phyloP scores from a whole-genome alignment of 2,113 vertebrate genomes.

The Deroptyus accipitrinus region DNA sequence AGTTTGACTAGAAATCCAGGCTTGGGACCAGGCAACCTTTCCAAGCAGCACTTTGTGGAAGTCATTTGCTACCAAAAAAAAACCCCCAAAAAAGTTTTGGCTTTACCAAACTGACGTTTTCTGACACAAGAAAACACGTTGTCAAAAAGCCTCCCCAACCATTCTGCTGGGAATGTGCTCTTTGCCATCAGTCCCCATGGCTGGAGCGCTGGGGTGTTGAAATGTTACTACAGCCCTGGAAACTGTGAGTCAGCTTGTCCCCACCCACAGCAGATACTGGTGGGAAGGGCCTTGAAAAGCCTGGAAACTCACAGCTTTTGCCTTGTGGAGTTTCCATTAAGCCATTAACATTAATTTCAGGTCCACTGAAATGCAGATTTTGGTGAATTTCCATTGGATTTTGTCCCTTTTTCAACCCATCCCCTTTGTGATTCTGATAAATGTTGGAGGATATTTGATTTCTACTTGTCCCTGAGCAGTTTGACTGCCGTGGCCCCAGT shows the following conservation, averaged over 20 bases:
- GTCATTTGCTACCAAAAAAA: background rate
- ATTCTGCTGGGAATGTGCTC: constrained; percentile 54
- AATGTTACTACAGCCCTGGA: constrained; percentile 60
- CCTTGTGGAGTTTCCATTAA: constrained; percentile 32
- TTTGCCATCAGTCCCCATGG: constrained; percentile 59
- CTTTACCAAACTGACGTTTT: background rate
- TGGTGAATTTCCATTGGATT: rapidly evolving
- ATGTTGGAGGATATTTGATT: background rate
- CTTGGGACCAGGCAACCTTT: background rate
- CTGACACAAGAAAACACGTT: constrained; percentile 16
- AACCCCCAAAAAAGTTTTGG: background rate
- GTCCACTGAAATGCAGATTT: background rate
- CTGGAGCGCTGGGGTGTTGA: constrained; percentile 50
- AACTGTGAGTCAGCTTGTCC: constrained; percentile 66
- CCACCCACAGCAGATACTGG: constrained; percentile 62
- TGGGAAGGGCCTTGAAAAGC: constrained; percentile 59
- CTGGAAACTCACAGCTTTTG: constrained; percentile 31
- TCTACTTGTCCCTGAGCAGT: rapidly evolving
- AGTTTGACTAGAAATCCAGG: background rate
- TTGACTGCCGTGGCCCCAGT: rapidly evolving
- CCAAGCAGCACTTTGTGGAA: background rate
- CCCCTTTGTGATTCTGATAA: background rate
- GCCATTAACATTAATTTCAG: constrained; percentile 11
- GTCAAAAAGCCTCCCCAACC: constrained; percentile 4
- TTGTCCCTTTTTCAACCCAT: rapidly evolving